phyloP scores from a whole-genome alignment of 2,888 invertebrate genomes.

The Drosophila nr. fundita region DNA sequence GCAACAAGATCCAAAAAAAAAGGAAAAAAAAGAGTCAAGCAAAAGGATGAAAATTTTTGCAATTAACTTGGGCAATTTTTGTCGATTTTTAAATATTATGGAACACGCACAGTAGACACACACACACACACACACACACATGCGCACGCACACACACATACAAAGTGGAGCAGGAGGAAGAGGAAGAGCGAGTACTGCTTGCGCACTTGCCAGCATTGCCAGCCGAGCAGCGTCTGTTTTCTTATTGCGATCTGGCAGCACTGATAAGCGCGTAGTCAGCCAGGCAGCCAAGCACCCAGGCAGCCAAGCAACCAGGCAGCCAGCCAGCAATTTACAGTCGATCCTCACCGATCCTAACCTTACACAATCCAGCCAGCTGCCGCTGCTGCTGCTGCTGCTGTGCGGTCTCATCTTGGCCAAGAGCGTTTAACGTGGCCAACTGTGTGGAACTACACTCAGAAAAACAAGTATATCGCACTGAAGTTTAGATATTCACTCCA shows the following conservation, averaged over 20 bases:
- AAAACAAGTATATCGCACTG: neutral
- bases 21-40: slow-evolving; percentile 1
- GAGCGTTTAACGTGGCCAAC: slow-evolving; percentile 37
- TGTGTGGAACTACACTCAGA: slow-evolving; percentile 10
- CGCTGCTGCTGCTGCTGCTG: slow-evolving; percentile 42
- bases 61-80: slow-evolving; percentile 76
- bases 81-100: slow-evolving; percentile 80
- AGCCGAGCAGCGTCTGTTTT: slow-evolving; percentile 5
- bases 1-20: slow-evolving; percentile 48
- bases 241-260: slow-evolving; percentile 57
- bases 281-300: neutral
- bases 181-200: neutral
- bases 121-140: slow-evolving; percentile 29
- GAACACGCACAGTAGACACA: slow-evolving; percentile 71
- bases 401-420: slow-evolving; percentile 65
- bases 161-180: slow-evolving; percentile 34
- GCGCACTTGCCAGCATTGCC: slow-evolving; percentile 48
- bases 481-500: too few species aligned
- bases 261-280: slow-evolving; percentile 54
- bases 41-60: slow-evolving; percentile 55
- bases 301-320: neutral
- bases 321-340: slow-evolving; percentile 51
- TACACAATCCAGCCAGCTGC: slow-evolving; percentile 33
- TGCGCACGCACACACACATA: slow-evolving; percentile 9
- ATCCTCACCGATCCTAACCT: slow-evolving; percentile 12